phyloP scores from a whole-genome alignment of 2,113 vertebrate genomes.

The Megaptera novaeangliae region DNA sequence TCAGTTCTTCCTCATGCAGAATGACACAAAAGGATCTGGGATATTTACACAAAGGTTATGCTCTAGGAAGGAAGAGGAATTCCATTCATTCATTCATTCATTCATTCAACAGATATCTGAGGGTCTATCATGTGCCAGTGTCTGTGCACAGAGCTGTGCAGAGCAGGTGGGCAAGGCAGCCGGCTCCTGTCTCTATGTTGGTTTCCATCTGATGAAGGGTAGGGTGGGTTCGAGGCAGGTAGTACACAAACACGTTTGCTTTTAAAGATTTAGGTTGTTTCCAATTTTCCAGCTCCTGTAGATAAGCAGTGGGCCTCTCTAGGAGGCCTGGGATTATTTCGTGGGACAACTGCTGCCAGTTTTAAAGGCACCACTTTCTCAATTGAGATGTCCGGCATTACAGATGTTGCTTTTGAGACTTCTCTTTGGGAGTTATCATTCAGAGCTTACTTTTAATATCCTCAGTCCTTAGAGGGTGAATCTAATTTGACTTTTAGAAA shows the following conservation, averaged over 20 bases:
- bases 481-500: conserved; percentile 57
- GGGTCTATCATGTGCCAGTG: not conserved
- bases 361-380: not conserved
- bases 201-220: not conserved
- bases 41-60: conserved; percentile 63
- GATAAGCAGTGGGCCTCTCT: not conserved
- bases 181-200: not conserved
- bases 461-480: conserved; percentile 14
- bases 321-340: not conserved
- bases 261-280: conserved; percentile 2
- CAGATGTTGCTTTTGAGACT: conserved; percentile 22
- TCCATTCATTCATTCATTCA: not conserved
- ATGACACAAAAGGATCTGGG: conserved; percentile 59
- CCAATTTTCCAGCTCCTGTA: not conserved
- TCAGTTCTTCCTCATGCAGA: conserved; percentile 67
- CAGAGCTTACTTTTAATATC: conserved; percentile 46
- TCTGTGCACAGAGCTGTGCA: too few species aligned
- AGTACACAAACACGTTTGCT: not conserved
- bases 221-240: not conserved
- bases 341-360: not conserved
- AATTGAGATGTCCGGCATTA: not conserved
- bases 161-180: not conserved
- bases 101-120: not conserved
- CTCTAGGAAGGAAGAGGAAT: conserved; percentile 53
- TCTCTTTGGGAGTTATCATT: conserved; percentile 32